Percentiles rank a stretch among this genome's conserved stretches.
These are phyloP conservation scores for Pardosa pseudoannulata DNA, from an alignment of 2,888 invertebrate genomes.

Conservation along the genomic window DNA sequence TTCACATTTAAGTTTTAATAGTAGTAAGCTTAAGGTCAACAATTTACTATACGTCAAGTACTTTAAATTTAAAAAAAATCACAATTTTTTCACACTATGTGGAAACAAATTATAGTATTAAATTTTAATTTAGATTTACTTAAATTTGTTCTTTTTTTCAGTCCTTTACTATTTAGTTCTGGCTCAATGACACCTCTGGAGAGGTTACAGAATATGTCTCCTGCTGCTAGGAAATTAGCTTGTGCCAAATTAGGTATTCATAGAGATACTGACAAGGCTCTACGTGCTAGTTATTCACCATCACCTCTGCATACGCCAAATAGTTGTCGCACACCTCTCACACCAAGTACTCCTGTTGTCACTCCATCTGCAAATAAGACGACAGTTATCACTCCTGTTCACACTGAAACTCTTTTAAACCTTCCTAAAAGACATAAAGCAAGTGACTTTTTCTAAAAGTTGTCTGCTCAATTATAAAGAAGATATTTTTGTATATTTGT, in stretches of 20 bases:
- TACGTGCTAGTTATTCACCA: constrained; percentile 81
- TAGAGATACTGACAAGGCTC: constrained; percentile 79
- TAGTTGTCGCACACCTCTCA: constrained; percentile 74
- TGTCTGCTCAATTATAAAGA: constrained; percentile 6
- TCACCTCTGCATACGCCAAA: constrained; percentile 77
- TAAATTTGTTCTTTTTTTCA: constrained; percentile 75
- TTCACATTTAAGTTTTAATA: no score
- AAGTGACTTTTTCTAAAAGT: constrained; percentile 85
- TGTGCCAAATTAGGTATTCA: constrained; percentile 83
- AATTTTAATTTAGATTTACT: no score
- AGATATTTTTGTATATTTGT: constrained; percentile 7
- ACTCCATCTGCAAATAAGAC: constrained; percentile 75
- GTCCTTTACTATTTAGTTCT: constrained; percentile 80
- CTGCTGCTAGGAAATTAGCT: constrained; percentile 93
- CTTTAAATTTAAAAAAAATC: no score
- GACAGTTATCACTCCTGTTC: constrained; percentile 75
- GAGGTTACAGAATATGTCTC: constrained; percentile 92
- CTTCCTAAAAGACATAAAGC: constrained; percentile 82
- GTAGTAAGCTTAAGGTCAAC: no score
- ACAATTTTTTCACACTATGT: no score
- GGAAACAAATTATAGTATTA: no score
- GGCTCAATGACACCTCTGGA: constrained; percentile 82
- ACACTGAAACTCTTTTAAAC: constrained; percentile 78
- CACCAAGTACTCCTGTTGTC: constrained; percentile 75
- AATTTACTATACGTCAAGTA: no score